These are phyloP conservation scores for Nomada goodeniana DNA, from an alignment of 2,888 invertebrate genomes.

Conservation along the genomic window DNA sequence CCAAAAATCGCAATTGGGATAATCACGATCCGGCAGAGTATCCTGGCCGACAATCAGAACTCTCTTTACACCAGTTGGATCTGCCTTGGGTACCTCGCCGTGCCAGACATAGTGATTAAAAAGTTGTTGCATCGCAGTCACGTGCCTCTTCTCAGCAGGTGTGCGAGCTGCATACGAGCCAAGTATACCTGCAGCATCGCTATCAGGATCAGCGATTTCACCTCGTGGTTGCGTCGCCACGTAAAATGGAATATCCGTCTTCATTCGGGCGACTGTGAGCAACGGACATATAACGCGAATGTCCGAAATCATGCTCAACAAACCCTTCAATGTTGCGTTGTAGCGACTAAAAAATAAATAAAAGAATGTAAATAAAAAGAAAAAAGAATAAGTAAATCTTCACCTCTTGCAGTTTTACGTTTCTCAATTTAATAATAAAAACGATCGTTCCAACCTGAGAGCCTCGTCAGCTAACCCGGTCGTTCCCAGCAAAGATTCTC, in stretches of 20 bases:
- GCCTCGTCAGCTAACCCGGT: conserved; percentile 88
- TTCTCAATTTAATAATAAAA: neutral
- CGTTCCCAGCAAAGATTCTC: conserved; percentile 88
- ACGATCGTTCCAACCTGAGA: conserved; percentile 80
- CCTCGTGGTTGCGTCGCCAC: conserved; percentile 89
- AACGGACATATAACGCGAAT: conserved; percentile 93
- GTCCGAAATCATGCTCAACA: conserved; percentile 91
- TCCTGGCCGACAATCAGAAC: conserved; percentile 91
- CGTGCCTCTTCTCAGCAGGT: conserved; percentile 90
- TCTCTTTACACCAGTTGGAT: conserved; percentile 84
- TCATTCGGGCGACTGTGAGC: conserved; percentile 88
- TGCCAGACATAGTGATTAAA: conserved; percentile 93
- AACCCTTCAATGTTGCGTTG: conserved; percentile 88
- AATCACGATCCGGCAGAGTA: conserved; percentile 87
- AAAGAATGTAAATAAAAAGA: neutral
- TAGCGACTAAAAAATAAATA: conserved; percentile 84
- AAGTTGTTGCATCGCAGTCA: conserved; percentile 91
- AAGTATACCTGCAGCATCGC: conserved; percentile 92
- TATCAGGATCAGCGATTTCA: conserved; percentile 86
- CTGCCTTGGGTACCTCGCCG: conserved; percentile 89
- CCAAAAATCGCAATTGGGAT: conserved; percentile 92
- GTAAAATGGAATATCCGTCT: conserved; percentile 89
- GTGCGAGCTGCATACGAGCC: conserved; percentile 90
- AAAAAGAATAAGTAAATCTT: neutral
- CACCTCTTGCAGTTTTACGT: neutral